These are phyloP conservation scores for Callipepla squamata DNA, from an alignment of 2,113 vertebrate genomes.

Conservation along the genomic window DNA sequence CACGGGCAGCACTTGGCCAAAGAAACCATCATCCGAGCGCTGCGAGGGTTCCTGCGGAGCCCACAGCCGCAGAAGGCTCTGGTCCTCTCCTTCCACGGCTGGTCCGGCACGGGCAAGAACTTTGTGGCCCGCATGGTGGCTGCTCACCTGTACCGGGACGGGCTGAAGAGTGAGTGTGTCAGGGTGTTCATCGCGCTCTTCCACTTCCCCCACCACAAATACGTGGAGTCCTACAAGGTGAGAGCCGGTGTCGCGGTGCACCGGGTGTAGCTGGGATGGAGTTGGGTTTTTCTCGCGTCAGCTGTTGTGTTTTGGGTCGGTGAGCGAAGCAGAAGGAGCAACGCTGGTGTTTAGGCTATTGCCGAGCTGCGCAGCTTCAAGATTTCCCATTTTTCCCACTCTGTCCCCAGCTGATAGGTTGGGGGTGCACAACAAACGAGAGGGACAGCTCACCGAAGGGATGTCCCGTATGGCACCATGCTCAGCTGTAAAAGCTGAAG, in stretches of 20 bases:
- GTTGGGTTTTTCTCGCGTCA: not conserved
- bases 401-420: not conserved
- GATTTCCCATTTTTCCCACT: not conserved
- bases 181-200: conserved; percentile 87
- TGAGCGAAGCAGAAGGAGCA: not conserved
- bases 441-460: not conserved
- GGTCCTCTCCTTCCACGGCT: conserved; percentile 93
- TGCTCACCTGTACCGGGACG: conserved; percentile 88
- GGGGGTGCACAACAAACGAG: fast-evolving
- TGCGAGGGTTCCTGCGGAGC: conserved; percentile 83
- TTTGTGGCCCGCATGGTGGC: conserved; percentile 90
- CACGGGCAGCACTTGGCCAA: conserved; percentile 92
- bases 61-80: conserved; percentile 83
- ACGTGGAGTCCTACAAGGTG: conserved; percentile 91
- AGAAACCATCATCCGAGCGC: conserved; percentile 79
- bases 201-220: conserved; percentile 89
- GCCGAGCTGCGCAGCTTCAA: not conserved
- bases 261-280: not conserved
- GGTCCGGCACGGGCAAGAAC: conserved; percentile 98
- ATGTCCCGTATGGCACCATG: fast-evolving
- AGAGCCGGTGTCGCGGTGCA: fast-evolving
- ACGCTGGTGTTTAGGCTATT: fast-evolving
- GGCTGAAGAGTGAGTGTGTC: conserved; percentile 89
- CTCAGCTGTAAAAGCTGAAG: not conserved
- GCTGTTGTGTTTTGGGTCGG: not conserved